Evolutionary conservation across 2,797 vertebrate species (phyloP).

Genomic region (Meda fulgida): DNA sequence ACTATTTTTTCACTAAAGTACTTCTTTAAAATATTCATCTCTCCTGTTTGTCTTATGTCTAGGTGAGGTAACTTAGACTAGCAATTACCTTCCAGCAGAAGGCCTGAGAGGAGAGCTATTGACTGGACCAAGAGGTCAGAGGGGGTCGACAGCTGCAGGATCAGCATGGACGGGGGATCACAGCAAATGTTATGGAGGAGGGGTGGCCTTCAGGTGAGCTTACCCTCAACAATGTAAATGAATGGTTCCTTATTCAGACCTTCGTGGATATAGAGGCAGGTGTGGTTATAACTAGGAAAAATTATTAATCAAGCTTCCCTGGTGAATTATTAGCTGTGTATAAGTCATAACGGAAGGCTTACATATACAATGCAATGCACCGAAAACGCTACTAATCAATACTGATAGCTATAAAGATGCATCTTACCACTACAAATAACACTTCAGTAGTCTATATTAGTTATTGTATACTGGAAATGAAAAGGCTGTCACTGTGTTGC

Average conservation of each 20-base stretch:
- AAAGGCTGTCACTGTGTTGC: neutral
- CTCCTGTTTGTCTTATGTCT: conserved; percentile 42
- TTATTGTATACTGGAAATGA: conserved; percentile 5
- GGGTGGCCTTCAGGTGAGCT: conserved; percentile 53
- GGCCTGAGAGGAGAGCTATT: conserved; percentile 61
- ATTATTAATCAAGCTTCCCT: neutral
- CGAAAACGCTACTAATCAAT: neutral
- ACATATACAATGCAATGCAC: neutral
- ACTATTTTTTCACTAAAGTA: neutral
- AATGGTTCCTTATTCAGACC: conserved; percentile 27
- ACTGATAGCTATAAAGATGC: neutral
- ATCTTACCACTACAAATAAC: conserved; percentile 6
- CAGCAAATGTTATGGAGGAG: conserved; percentile 52
- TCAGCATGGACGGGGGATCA: conserved; percentile 16
- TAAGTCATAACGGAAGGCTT: neutral
- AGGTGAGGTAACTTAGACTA: conserved; percentile 37
- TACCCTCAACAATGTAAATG: conserved; percentile 42
- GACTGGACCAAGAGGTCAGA: conserved; percentile 60
- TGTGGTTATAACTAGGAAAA: conserved; percentile 1
- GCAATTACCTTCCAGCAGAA: conserved; percentile 47
- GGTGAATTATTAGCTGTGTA: neutral
- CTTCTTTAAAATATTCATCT: neutral
- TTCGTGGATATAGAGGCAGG: conserved; percentile 28
- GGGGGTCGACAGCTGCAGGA: conserved; percentile 60
- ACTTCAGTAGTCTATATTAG: conserved; percentile 16